Base-by-base conservation (phyloP, 2,888 invertebrate species). In the Ptilodon capucinus region DNA sequence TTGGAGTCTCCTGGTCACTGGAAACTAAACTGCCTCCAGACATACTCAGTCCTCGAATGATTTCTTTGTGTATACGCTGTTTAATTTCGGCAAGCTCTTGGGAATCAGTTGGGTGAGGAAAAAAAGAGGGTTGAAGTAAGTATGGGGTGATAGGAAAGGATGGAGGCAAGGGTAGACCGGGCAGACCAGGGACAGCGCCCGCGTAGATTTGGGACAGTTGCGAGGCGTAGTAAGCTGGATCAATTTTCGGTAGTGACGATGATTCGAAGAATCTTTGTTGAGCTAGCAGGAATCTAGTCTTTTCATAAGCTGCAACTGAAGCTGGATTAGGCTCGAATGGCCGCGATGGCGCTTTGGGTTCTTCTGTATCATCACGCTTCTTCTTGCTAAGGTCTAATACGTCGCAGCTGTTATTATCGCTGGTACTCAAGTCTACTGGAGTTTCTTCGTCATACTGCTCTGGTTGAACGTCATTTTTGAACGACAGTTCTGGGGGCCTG, bases 331-430 rank as follows among this genome's bases (percentile, higher is more conserved):
- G 76, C 50, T 92, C 91, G 46, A 88, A 86, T 0, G 83, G 62
- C 51, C 93, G 89, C 1, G 92, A 89, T 51, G 75, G 71, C 9
- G 56, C 46, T 70, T 85, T 86, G 1, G 81, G 75, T 44, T 86
- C 85, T 17, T 86, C 82, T 40, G 76, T 73, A 44, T 89, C 87
- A 47, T 82, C 85, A 42, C 79, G 84, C 78, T 92, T 93, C 82
- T 96, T 97, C 74, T 95, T 96, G 76, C 96, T 96, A 55, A 97
- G 92, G 85, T 97, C 97, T 39, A 97, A 89, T 4, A 95, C 96
- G 78, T 96, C 95, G 57, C 89, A 90, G 56, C 83, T 86, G 49
- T 84, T 86, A 42, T 86, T 86, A 44, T 89, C 91, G 60, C 78
- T 86, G 84, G 95, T 95, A 54, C 94, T 94, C 19, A 96, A 89